Evolutionary conservation across 2,888 invertebrate genomes (phyloP).

Genomic region (Drosophila kambysellisi): DNA sequence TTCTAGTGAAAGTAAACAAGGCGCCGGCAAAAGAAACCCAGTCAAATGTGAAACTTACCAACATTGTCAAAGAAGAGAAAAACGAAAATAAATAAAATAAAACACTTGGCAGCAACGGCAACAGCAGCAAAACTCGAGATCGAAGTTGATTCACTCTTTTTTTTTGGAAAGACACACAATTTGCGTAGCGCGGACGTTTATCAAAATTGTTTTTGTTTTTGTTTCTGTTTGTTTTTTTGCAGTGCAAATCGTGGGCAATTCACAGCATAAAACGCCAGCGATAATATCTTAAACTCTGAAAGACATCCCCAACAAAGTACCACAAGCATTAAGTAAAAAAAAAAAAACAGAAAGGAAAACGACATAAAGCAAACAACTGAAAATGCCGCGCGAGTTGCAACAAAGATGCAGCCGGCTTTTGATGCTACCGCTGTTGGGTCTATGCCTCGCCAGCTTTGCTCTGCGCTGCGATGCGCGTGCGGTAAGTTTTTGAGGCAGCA

Average conservation of each 20-base stretch:
- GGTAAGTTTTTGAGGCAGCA: slow-evolving; percentile 70
- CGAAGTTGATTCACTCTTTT: slow-evolving; percentile 39
- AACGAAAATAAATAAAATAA: neutral
- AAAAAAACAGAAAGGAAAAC: slow-evolving; percentile 7
- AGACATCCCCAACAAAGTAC: neutral
- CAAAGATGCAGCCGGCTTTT: slow-evolving; percentile 55
- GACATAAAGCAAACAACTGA: slow-evolving; percentile 12
- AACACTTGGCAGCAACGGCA: slow-evolving; percentile 13
- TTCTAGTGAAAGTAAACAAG: slow-evolving; percentile 64
- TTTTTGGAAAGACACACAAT: slow-evolving; percentile 23
- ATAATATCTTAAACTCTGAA: slow-evolving; percentile 22
- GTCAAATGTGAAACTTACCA: slow-evolving; percentile 20
- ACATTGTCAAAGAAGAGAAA: slow-evolving; percentile 2
- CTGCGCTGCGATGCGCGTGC: slow-evolving; percentile 81
- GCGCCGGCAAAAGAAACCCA: slow-evolving; percentile 54
- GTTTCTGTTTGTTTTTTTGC: slow-evolving; percentile 34
- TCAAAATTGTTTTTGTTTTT: slow-evolving; percentile 23
- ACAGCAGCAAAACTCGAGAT: slow-evolving; percentile 21
- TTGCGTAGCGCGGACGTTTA: slow-evolving; percentile 20
- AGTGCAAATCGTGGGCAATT: slow-evolving; percentile 35
- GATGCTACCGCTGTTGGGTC: slow-evolving; percentile 69
- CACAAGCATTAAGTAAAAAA: slow-evolving; percentile 1
- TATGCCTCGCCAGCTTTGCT: slow-evolving; percentile 68
- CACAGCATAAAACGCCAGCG: slow-evolving; percentile 33
- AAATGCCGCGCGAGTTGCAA: slow-evolving; percentile 54